Base-by-base conservation (phyloP, 2,113 vertebrate genomes). In the Microcebus ravelobensis region DNA sequence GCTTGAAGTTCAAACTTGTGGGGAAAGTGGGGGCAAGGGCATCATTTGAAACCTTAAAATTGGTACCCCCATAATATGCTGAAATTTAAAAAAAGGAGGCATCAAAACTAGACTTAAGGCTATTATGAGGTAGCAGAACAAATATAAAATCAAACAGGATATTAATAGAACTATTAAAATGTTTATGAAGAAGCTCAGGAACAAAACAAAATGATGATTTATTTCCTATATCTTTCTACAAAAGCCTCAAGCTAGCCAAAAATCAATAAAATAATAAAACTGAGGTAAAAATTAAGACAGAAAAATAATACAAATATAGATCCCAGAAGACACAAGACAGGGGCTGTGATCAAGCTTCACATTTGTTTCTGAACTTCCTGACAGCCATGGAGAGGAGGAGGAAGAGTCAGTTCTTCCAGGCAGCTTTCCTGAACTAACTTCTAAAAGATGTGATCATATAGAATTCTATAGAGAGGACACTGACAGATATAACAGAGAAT, bases 221-320 rank as follows among this genome's bases (percentile, higher is more conserved):
- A 36, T 76, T 92, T 45, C 27, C 29, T 93, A 2, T 65, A 57
- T 91, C 17, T 59, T 88, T 83, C 39, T 88, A 90, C 12, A 92
- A 89, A 93, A 55, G 29, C 63, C 21, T 79, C 9, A 87, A 39
- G 12, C 1, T 20, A 61, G 6, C 61, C 59, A 42, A 42, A 55
- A 89, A 77, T 17, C 31, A 71, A 83, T 27, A 90, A 61, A 85
- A 85, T 83, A 90, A 86, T 42, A 83, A 70, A 92, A 80, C 14
- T 18, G 1, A 68, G 8, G 8, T 71, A 39, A 96, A 93, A 71
- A 52, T 76, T 31, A 71, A 55, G 25, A 86, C 17, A 39, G 27
- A 67, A 93, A 50, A 67, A 57, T 34, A 87, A 63, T 85, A 45
- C 68, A 91, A 95, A 90, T 48, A 82, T 55, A 39, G 8, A 34